A percentile compares a stretch with the other conserved stretches of the same genome.
phyloP scores from a whole-genome alignment of 2,113 vertebrate species.

The Dasyornis broadbenti region DNA sequence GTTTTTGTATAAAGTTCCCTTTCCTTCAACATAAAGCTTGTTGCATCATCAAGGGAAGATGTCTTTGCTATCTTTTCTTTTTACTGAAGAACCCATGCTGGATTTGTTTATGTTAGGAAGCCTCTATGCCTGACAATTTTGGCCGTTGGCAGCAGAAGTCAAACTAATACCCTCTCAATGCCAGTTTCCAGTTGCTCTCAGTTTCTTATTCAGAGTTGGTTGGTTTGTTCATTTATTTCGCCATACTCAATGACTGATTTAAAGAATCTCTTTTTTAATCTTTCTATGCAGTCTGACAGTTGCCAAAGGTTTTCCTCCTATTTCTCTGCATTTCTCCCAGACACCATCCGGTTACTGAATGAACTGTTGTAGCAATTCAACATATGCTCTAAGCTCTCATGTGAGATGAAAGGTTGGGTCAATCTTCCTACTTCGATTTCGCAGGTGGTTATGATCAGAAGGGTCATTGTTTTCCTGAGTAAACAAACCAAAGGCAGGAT shows the following conservation, averaged over 20 bases:
- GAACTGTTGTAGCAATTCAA: background rate
- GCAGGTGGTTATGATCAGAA: fast-evolving
- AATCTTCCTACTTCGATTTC: background rate
- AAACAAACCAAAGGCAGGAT: background rate
- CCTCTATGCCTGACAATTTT: background rate
- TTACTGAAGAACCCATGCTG: background rate
- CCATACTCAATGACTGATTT: background rate
- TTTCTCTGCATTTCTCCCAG: background rate
- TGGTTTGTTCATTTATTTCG: background rate
- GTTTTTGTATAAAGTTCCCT: background rate
- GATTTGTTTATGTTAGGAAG: background rate
- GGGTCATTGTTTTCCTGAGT: background rate
- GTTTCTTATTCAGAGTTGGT: background rate
- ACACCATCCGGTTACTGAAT: background rate
- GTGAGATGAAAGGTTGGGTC: background rate
- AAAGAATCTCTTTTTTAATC: background rate
- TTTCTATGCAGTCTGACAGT: background rate
- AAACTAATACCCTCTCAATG: background rate
- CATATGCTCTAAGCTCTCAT: background rate
- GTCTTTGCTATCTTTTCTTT: background rate
- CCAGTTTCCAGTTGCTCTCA: background rate
- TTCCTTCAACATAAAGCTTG: background rate
- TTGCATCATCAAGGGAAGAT: background rate
- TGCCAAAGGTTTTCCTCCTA: background rate
- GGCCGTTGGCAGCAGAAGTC: background rate